Evolutionary conservation across 2,797 vertebrate species (phyloP), one percentile per base, ranked within the genome.

Genomic region (Danio jaintianensis): DNA sequence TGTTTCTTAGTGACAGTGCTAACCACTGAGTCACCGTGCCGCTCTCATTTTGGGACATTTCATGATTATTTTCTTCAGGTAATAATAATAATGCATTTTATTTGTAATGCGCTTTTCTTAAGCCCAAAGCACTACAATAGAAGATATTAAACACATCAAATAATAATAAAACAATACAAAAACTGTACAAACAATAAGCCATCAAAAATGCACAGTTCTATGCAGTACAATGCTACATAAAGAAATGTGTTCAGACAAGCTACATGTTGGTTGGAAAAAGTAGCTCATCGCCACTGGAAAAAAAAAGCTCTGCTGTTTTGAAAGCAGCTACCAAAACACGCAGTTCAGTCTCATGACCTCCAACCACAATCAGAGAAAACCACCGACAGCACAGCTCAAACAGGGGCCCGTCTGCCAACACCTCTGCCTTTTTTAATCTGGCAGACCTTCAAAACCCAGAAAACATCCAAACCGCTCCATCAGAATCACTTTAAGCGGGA

Each of bases 401-500:
- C n/a, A 9, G 12, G 0, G 38, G 7, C 40, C 29, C 42, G 12
- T 55, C 59, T 18, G 40, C 64, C 58, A 62, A 53, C 55, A 29
- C 56, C 20, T 4, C 22, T 56, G 52, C 43, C 15, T 42, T 67
- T 29, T 29, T 38, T 4, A 40, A 62, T 43, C 74, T 47, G 38
- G 48, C 53, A 50, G 9, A 13, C 48, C 20, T 55, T 62, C 16
- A 42, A 18, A 61, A 52, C 48, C 5, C 13, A 75, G 43, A 29
- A 13, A 1, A 18, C 55, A 22, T 82, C 62, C 67, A 43, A 56
- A 52, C 13, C 9, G n/a, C 22, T 52, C 45, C 68, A 15, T 38
- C 11, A 2, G 55, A 70, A 29, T 75, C 56, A 69, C 50, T 68
- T 58, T 12, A 13, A 42, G 15, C 45, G 56, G 55, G 58, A n/a